Percentiles rank a stretch among this genome's conserved stretches.
These are phyloP conservation scores for Nasonia giraulti DNA, from an alignment of 1,140 invertebrate genomes.

Conservation along the genomic window DNA sequence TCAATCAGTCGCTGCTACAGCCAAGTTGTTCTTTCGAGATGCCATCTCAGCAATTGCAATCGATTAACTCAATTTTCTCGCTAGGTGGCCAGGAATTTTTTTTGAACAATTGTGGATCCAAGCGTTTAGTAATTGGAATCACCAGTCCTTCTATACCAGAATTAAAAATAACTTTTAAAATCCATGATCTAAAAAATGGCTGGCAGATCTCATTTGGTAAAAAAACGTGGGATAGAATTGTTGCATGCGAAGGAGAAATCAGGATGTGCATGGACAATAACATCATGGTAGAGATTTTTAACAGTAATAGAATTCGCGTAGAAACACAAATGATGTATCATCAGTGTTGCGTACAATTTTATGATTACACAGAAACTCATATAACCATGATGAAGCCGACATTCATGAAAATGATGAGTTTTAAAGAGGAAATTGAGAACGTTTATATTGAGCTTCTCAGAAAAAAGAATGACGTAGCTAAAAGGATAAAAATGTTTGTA, in stretches of 20 bases:
- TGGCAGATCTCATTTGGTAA: background rate
- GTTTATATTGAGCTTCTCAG: background rate
- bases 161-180: background rate
- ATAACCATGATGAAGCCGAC: background rate
- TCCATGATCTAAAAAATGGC: conserved; percentile 11
- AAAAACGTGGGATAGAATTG: conserved; percentile 1
- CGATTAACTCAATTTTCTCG: background rate
- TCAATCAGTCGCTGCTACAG: no score
- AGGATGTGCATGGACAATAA: background rate
- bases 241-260: background rate
- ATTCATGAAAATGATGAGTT: background rate
- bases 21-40: background rate
- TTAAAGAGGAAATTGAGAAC: background rate
- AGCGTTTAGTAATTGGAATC: background rate
- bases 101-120: background rate
- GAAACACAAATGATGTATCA: background rate
- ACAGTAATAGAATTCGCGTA: background rate
- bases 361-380: background rate
- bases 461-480: background rate
- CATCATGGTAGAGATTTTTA: background rate
- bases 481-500: conserved; percentile 6
- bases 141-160: background rate
- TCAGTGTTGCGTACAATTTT: background rate
- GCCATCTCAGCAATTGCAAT: background rate
- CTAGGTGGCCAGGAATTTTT: conserved; percentile 1